A percentile compares a stretch with the other conserved stretches of the same genome.
Evolutionary conservation across 2,113 vertebrate species (phyloP).

Genomic region (Anoplopoma fimbria): DNA sequence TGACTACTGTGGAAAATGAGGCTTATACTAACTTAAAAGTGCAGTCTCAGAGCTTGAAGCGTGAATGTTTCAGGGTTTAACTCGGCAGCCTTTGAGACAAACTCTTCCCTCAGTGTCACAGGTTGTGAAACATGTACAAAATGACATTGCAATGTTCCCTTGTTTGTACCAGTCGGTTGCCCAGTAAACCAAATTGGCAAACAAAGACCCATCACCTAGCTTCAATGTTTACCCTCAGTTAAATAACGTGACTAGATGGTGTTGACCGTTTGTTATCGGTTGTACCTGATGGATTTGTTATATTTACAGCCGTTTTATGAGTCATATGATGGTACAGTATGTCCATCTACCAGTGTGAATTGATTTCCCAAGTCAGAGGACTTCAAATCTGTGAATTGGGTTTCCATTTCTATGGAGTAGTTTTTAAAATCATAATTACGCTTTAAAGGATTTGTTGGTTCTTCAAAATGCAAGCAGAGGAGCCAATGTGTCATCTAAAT

Average conservation of each 20-base stretch:
- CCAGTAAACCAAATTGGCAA: constrained; percentile 57
- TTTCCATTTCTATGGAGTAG: not conserved
- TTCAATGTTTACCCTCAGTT: constrained; percentile 55
- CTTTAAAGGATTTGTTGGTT: constrained; percentile 7
- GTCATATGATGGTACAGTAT: constrained; percentile 29
- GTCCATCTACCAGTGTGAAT: not conserved
- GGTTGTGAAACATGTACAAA: constrained; percentile 17
- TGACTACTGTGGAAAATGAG: constrained; percentile 23
- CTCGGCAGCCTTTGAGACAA: not conserved
- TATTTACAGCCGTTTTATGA: constrained; percentile 50
- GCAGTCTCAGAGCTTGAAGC: constrained; percentile 14
- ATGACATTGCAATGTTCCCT: constrained; percentile 8
- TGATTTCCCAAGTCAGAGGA: constrained; percentile 28
- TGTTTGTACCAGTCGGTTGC: constrained; percentile 48
- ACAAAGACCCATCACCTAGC: constrained; percentile 61
- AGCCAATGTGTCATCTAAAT: constrained; percentile 4
- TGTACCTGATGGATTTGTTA: constrained; percentile 4
- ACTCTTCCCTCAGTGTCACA: not conserved
- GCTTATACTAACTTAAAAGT: constrained; percentile 41
- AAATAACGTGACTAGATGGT: constrained; percentile 33
- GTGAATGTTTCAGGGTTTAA: constrained; percentile 34
- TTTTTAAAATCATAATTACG: constrained; percentile 19
- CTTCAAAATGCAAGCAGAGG: not conserved
- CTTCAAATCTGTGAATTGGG: not conserved
- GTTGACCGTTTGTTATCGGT: constrained; percentile 47